A percentile compares a stretch with the other conserved stretches of the same genome.
Evolutionary conservation across 2,113 vertebrate species (phyloP).

Genomic region (Pan paniscus): DNA sequence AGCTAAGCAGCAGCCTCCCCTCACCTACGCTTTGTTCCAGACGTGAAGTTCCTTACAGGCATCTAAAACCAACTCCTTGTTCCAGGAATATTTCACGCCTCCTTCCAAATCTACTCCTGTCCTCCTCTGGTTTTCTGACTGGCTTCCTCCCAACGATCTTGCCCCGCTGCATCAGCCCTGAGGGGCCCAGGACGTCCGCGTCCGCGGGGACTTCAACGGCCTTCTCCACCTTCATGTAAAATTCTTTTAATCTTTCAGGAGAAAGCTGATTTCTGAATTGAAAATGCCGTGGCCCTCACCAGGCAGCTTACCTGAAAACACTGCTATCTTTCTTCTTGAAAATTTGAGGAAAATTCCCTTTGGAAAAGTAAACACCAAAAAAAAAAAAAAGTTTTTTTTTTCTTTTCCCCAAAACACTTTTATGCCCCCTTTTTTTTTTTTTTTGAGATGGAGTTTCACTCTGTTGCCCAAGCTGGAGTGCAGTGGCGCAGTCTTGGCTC

Average conservation of each 20-base stretch:
- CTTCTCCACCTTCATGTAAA: neutral
- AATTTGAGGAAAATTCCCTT: neutral
- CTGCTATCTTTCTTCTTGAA: rapidly evolving
- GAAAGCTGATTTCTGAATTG: neutral
- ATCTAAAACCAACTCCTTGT: neutral
- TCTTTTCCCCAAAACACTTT: neutral
- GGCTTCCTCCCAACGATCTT: neutral
- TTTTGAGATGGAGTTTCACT: too few relatives aligned
- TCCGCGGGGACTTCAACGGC: neutral
- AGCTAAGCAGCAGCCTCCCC: too few relatives aligned
- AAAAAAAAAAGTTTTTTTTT: neutral
- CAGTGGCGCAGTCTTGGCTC: too few relatives aligned
- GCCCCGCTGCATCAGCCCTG: neutral
- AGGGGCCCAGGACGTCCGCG: neutral
- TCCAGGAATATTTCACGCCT: too few relatives aligned
- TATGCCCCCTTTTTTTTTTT: neutral
- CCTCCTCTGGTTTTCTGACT: neutral
- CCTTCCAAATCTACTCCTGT: too few relatives aligned
- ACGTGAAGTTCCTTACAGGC: too few relatives aligned
- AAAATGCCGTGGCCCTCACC: rapidly evolving
- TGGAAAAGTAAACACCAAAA: neutral
- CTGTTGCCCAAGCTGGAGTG: too few relatives aligned
- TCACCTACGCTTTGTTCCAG: neutral
- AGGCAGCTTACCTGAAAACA: neutral
- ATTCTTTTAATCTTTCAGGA: neutral